Evolutionary conservation across 2,113 vertebrate species (phyloP).

Genomic region (Nyctibius bracteatus): DNA sequence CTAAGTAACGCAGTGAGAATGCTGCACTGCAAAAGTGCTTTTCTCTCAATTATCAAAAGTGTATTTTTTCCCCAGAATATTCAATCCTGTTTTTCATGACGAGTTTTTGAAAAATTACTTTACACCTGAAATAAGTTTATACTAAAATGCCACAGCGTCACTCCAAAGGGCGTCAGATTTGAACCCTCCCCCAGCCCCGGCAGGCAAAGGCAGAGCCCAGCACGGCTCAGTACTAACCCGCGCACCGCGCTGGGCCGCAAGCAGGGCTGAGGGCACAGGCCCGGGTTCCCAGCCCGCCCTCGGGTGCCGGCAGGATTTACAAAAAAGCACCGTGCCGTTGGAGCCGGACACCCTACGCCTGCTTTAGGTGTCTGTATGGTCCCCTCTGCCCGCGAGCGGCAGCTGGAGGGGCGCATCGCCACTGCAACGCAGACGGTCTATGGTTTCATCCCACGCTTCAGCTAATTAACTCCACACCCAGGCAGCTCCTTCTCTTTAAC

Average conservation of each 20-base stretch:
- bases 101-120: background rate
- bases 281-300: background rate
- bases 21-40: fast-evolving
- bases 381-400: background rate
- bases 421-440: fast-evolving
- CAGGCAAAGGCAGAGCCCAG: background rate
- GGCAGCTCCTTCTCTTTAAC: too few species aligned
- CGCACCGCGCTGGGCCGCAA: fast-evolving
- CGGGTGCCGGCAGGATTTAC: background rate
- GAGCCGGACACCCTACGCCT: background rate
- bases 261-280: too few species aligned
- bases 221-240: fast-evolving
- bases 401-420: fast-evolving
- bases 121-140: background rate
- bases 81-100: background rate
- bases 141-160: fast-evolving
- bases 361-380: too few species aligned
- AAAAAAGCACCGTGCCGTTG: fast-evolving
- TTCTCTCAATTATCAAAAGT: background rate
- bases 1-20: fast-evolving
- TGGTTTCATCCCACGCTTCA: fast-evolving
- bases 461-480: background rate
- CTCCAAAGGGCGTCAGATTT: background rate
- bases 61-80: fast-evolving
- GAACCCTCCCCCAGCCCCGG: background rate